These are phyloP conservation scores for Sphyrna mokarran DNA, from an alignment of 2,113 vertebrate genomes.

Conservation along the genomic window DNA sequence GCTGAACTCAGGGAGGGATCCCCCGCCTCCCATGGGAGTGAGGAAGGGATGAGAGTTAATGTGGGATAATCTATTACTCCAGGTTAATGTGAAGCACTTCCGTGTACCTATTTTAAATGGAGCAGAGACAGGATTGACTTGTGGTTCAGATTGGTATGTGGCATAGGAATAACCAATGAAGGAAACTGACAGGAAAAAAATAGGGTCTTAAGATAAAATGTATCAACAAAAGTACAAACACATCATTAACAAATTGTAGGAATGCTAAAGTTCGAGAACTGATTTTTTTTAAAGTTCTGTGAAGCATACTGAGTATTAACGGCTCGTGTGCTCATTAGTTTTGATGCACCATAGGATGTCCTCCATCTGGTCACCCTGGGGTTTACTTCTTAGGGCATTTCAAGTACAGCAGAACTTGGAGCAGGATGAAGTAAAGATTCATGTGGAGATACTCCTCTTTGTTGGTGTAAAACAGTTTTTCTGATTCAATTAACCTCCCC, in stretches of 20 bases:
- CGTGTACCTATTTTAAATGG: not conserved
- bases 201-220: not conserved
- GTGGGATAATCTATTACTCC: not conserved
- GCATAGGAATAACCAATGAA: not conserved
- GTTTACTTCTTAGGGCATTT: not conserved
- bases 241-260: not conserved
- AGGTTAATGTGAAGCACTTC: not conserved
- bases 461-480: not conserved
- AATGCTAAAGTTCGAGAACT: not conserved
- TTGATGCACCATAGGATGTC: not conserved
- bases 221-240: not conserved
- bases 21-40: no score
- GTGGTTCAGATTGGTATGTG: not conserved
- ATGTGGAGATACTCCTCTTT: slow-evolving; percentile 4
- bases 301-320: not conserved
- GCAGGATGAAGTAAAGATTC: slow-evolving; percentile 2
- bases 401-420: slow-evolving; percentile 21
- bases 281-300: not conserved
- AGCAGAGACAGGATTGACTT: not conserved
- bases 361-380: slow-evolving; percentile 4
- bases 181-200: not conserved
- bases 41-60: not conserved
- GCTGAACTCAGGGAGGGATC: not conserved
- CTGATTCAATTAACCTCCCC: slow-evolving; percentile 25
- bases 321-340: not conserved